Base-by-base conservation (phyloP, 2,797 vertebrate genomes). In the Pantherophis alleghaniensis region DNA sequence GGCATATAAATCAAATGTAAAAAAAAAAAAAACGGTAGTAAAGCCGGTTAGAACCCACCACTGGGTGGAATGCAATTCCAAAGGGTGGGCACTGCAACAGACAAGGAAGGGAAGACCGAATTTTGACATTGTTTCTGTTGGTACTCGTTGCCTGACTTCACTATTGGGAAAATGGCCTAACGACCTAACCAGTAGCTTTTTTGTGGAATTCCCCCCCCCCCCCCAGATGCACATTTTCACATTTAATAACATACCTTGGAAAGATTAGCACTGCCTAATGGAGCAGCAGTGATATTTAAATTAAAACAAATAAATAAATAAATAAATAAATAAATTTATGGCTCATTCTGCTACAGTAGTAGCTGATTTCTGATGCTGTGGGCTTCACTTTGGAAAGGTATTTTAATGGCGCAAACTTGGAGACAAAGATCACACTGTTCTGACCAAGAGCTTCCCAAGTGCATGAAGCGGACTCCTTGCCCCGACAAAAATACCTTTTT, bases 191-290 rank as follows among this genome's bases (percentile, higher is more conserved):
- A 0, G 0, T 37, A 37, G 32, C 7, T 0, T 74, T 74, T 74
- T 74, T 37, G 32, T 74, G 14, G 16, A 3, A 3, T 37, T 3
- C 1, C 0, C 0, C 0, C 6, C 0, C 0, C 6, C 3, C 32
- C 32, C 7, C 37, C 37, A 37, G 37, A 69, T 79, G 18, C 7
- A 10, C 3, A 0, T 79, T 20, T 79, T 37, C 7, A 22, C 7
- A 79, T 79, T 42, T 79, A 42, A 37, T 79, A 79, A 79, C 18
- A 37, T 74, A 79, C 18, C 7, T 20, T 37, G 32, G 18, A 22
- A 79, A 79, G 1, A 79, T 42, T 20, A 79, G 32, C 16, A 37
- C 32, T 74, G 7, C 69, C 69, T 37, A 18, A 74, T 74, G 7
- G 32, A 74, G 9, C 16, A 74, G 32, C 32, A 37, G 32, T 37